phyloP scores from a whole-genome alignment of 1,140 invertebrate genomes.

The Drosophila sp. region DNA sequence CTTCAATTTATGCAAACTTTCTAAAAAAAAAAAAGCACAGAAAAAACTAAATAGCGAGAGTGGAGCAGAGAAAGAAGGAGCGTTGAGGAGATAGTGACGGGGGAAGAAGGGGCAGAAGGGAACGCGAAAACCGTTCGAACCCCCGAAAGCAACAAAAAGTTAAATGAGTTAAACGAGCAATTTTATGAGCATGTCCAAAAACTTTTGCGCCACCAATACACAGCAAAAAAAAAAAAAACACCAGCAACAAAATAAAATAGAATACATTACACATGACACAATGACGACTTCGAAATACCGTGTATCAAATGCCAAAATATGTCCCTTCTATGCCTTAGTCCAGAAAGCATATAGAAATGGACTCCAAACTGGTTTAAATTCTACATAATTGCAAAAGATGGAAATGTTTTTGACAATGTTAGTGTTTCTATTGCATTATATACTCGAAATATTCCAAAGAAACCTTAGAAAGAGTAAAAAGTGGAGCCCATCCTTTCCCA shows the following conservation, averaged over 20 bases:
- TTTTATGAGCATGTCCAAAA: conserved; percentile 74
- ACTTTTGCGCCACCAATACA: conserved; percentile 52
- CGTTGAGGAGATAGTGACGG: neutral
- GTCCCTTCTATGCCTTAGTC: too few relatives aligned
- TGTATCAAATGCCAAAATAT: too few relatives aligned
- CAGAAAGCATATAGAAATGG: too few relatives aligned
- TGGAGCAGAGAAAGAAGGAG: neutral
- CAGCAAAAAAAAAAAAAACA: conserved; percentile 26
- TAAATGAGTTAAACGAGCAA: conserved; percentile 82
- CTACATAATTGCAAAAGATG: too few relatives aligned
- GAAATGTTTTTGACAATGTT: too few relatives aligned
- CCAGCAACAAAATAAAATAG: neutral
- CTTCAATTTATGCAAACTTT: conserved; percentile 78
- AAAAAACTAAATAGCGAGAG: conserved; percentile 14
- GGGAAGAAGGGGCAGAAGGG: conserved; percentile 20
- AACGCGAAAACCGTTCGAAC: conserved; percentile 31
- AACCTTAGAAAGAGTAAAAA: too few relatives aligned
- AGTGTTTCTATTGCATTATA: too few relatives aligned
- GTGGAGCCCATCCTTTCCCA: too few relatives aligned
- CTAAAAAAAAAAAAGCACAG: conserved; percentile 40
- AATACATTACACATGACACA: neutral
- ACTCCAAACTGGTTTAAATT: too few relatives aligned
- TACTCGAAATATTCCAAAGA: too few relatives aligned
- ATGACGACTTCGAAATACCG: neutral
- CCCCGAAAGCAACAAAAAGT: conserved; percentile 62